Evolutionary conservation across 2,888 invertebrate species (phyloP).

Genomic region (Thyatira batis): DNA sequence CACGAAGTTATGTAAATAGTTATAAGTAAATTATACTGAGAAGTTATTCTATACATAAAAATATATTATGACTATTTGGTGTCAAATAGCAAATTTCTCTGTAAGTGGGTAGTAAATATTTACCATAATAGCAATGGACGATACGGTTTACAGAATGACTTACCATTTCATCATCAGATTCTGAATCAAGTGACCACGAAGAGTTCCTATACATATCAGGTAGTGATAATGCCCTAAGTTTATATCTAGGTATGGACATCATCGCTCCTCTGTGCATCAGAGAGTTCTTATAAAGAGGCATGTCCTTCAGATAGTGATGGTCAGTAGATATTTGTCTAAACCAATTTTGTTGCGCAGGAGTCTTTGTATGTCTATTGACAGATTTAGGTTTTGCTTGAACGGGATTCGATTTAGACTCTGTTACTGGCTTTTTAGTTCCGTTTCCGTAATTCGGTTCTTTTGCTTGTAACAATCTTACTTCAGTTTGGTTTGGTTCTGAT

Average conservation of each 20-base stretch:
- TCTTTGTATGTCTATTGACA: constrained; percentile 16
- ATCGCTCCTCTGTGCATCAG: constrained; percentile 93
- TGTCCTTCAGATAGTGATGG: constrained; percentile 86
- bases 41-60: too few species aligned
- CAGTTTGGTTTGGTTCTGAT: constrained; percentile 15
- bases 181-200: constrained; percentile 86
- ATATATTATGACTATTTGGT: too few species aligned
- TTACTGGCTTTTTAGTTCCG: constrained; percentile 21
- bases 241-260: constrained; percentile 90
- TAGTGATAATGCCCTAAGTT: constrained; percentile 91
- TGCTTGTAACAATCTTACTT: constrained; percentile 3
- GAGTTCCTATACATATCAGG: constrained; percentile 94
- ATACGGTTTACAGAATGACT: too few species aligned
- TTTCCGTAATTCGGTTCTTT: constrained; percentile 14
- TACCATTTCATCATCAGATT: constrained; percentile 86
- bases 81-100: too few species aligned
- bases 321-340: constrained; percentile 80
- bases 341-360: constrained; percentile 46
- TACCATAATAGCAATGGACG: neutral
- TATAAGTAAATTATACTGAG: too few species aligned
- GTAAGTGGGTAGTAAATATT: too few species aligned
- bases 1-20: too few species aligned
- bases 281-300: constrained; percentile 88
- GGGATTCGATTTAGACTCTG: constrained; percentile 20
- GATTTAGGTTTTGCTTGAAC: constrained; percentile 19